Percentiles rank a stretch among this genome's conserved stretches.
Conservation (phyloP, 2,797 vertebrate species). For the Trachops cirrhosus region DNA sequence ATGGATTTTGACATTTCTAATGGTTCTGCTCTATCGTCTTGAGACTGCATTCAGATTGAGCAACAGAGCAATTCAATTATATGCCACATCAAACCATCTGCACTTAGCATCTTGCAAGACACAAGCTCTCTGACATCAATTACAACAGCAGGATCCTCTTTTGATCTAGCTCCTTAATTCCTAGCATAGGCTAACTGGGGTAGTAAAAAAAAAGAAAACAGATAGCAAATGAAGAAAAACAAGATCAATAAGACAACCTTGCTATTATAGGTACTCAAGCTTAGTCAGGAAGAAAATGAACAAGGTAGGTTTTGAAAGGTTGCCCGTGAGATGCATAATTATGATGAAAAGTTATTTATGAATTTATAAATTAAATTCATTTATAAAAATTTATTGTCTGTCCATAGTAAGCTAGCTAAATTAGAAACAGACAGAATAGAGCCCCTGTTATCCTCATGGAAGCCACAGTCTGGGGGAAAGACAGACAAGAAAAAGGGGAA, state of each 20-base stretch:
- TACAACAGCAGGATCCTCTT: not conserved
- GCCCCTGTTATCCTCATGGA: not conserved
- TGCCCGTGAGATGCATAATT: not conserved
- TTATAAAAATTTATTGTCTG: not conserved
- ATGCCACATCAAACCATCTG: not conserved
- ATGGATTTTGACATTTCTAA: slow-evolving; percentile 33
- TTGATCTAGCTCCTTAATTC: not conserved
- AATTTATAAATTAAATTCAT: not conserved
- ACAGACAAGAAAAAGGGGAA: not conserved
- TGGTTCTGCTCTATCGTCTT: not conserved
- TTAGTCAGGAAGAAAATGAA: not conserved
- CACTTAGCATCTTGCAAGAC: not conserved
- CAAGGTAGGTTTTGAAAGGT: not conserved
- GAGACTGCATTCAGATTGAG: not conserved
- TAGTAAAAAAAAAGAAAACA: not conserved
- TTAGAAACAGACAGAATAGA: not conserved
- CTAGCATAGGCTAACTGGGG: not conserved
- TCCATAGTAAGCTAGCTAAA: not conserved
- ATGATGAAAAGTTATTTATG: not conserved
- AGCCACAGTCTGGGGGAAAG: not conserved
- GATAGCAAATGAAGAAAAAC: not conserved
- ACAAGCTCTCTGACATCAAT: not conserved
- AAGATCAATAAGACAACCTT: not conserved
- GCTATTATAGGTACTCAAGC: not conserved
- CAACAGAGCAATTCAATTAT: not conserved